Evolutionary conservation across 2,888 invertebrate species (phyloP).

Genomic region (Abrostola tripartita): DNA sequence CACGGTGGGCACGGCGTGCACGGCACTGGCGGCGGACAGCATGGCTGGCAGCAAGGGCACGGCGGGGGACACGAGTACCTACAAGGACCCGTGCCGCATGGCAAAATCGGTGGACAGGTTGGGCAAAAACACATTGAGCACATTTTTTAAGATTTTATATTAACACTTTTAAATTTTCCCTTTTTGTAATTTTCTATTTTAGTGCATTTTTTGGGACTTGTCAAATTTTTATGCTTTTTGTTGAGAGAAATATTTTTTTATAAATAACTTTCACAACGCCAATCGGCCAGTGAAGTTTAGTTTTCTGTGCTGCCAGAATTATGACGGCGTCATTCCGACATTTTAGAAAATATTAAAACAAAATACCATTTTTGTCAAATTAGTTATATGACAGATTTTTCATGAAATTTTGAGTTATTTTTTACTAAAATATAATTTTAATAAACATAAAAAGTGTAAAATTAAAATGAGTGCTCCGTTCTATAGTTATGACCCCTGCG

Average conservation of each 20-base stretch:
- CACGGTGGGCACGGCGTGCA: conserved; percentile 83
- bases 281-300: conserved; percentile 1
- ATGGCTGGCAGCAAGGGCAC: conserved; percentile 75
- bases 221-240: conserved; percentile 10
- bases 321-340: not conserved
- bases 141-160: conserved; percentile 58
- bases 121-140: conserved; percentile 73
- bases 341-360: conserved; percentile 12
- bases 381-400: conserved; percentile 17
- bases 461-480: conserved; percentile 82
- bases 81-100: conserved; percentile 77
- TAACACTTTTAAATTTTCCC: conserved; percentile 48
- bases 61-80: conserved; percentile 75
- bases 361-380: conserved; percentile 24
- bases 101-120: conserved; percentile 80
- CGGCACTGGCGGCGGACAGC: conserved; percentile 77
- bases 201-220: conserved; percentile 35
- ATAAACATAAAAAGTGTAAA: conserved; percentile 61
- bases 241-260: conserved; percentile 10
- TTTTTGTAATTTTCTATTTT: conserved; percentile 46
- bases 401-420: conserved; percentile 25
- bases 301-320: conserved; percentile 12
- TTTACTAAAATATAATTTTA: conserved; percentile 31
- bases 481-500: conserved; percentile 83
- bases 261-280: not conserved